Percentiles rank a stretch among this genome's conserved stretches.
phyloP scores from a whole-genome alignment of 2,888 invertebrate species.

The Aphodius granarius region DNA sequence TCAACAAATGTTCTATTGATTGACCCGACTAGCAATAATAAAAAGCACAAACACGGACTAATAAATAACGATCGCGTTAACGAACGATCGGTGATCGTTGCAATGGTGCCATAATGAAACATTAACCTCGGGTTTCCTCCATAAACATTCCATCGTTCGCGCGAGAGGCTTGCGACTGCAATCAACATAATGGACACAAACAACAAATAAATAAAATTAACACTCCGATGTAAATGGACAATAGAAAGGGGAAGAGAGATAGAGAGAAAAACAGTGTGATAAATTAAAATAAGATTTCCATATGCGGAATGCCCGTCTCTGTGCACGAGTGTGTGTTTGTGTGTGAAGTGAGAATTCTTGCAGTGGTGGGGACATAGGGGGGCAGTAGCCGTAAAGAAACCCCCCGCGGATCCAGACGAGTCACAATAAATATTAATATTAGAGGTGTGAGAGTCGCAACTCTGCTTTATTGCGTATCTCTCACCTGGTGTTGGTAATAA shows the following conservation, averaged over 20 bases:
- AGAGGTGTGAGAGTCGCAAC: constrained; percentile 51
- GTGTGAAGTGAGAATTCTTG: constrained; percentile 26
- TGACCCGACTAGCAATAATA: background rate
- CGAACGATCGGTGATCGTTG: constrained; percentile 11
- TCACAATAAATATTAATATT: constrained; percentile 56
- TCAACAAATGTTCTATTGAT: background rate
- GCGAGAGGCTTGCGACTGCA: constrained; percentile 23
- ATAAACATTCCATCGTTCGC: constrained; percentile 25
- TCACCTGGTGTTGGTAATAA: constrained; percentile 55
- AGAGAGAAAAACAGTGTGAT: constrained; percentile 43
- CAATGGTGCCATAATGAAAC: constrained; percentile 20
- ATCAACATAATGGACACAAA: constrained; percentile 43
- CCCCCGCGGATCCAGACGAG: constrained; percentile 49
- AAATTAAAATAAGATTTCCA: constrained; percentile 54
- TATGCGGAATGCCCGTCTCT: constrained; percentile 51
- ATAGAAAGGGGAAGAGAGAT: constrained; percentile 44
- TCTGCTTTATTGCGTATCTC: constrained; percentile 40
- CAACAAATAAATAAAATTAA: constrained; percentile 54
- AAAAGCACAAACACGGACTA: background rate
- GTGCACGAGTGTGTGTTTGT: background rate
- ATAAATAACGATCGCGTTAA: constrained; percentile 29
- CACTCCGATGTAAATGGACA: constrained; percentile 52
- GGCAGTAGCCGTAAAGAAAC: constrained; percentile 52
- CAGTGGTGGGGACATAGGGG: constrained; percentile 40
- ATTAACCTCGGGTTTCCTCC: constrained; percentile 22